phyloP scores from a whole-genome alignment of 2,797 vertebrate species.

The Aphelocoma californica region DNA sequence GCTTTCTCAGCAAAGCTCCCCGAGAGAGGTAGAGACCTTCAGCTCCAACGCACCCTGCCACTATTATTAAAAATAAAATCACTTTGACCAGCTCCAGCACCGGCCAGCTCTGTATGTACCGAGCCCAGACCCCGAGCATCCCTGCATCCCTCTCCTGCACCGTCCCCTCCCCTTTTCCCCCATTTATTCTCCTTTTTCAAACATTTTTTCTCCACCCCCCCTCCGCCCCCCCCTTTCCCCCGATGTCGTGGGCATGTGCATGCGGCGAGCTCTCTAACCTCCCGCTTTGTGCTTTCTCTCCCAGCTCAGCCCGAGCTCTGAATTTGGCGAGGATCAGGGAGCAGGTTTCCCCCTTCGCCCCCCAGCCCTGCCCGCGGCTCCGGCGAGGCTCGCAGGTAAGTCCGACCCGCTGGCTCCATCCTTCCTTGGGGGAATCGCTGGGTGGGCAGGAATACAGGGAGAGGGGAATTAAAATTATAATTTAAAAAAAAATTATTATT shows the following conservation, averaged over 20 bases:
- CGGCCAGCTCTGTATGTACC: slow-evolving; percentile 71
- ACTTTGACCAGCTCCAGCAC: slow-evolving; percentile 55
- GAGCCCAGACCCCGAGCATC: slow-evolving; percentile 10
- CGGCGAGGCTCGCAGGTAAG: slow-evolving; percentile 51
- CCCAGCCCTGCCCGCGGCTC: background rate
- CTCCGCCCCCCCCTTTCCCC: background rate
- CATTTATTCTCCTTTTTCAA: slow-evolving; percentile 54
- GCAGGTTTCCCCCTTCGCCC: background rate
- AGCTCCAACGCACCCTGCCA: slow-evolving; percentile 78
- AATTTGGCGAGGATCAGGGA: slow-evolving; percentile 61
- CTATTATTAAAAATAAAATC: slow-evolving; percentile 77
- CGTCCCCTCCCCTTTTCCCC: slow-evolving; percentile 42
- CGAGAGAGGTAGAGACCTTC: slow-evolving; percentile 87
- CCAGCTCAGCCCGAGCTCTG: slow-evolving; percentile 60
- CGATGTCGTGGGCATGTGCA: slow-evolving; percentile 51
- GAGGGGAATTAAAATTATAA: background rate
- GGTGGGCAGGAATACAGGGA: background rate
- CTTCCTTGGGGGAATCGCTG: background rate
- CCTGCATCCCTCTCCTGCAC: slow-evolving; percentile 19
- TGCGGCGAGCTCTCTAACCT: slow-evolving; percentile 70
- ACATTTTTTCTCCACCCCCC: background rate
- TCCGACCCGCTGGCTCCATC: background rate
- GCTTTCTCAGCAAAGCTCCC: slow-evolving; percentile 89
- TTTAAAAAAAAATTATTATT: too few relatives aligned
- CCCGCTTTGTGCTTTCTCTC: slow-evolving; percentile 73